Base-by-base conservation (phyloP, 2,888 invertebrate species). In the Eupithecia insigniata region DNA sequence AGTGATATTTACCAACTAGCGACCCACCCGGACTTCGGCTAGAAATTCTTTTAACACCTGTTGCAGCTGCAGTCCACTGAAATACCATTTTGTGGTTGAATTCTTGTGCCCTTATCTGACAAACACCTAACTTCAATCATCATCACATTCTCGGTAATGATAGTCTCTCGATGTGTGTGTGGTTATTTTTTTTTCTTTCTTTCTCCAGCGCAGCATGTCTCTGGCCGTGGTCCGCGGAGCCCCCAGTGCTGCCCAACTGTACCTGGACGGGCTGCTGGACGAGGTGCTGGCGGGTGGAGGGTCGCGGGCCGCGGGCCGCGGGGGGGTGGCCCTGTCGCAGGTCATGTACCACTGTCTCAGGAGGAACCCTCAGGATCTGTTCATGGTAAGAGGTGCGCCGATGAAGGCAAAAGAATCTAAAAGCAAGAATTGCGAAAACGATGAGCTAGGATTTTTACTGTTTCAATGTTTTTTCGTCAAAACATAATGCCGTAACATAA, bases 291-390 rank as follows among this genome's bases (percentile, higher is more conserved):
- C 66, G 32, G 66, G 6, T 22, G 51, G 32, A 7, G 55, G 34
- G 6, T 1, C 51, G 55, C 32, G 36, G 5, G 67, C n/a, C 10
- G 32, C 32, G 51, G 51, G 10, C 1, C 26, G 46, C 8, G 66
- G 7, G 34, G 26, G 22, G 18, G 67, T 67, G 22, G 14, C 32
- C 2, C 55, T 67, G 22, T 12, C 67, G 34, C 67, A 67, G 55
- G 16, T 67, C n/a, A 16, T 67, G 55, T 34, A 55, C 14, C 55
- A 67, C 34, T 67, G 67, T 18, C 32, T 67, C 1, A 12, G 7
- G 26, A 67, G 26, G 26, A 55, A 67, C 67, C 55, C 55, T 7
- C 34, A 34, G 7, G 34, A 34, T 67, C 14, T 67, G 22, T 67
- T 67, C 34, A 67, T 67, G 67, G 67, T 67, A 26, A 30, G 66